phyloP scores from a whole-genome alignment of 2,797 vertebrate genomes.

The Lagorchestes hirsutus region DNA sequence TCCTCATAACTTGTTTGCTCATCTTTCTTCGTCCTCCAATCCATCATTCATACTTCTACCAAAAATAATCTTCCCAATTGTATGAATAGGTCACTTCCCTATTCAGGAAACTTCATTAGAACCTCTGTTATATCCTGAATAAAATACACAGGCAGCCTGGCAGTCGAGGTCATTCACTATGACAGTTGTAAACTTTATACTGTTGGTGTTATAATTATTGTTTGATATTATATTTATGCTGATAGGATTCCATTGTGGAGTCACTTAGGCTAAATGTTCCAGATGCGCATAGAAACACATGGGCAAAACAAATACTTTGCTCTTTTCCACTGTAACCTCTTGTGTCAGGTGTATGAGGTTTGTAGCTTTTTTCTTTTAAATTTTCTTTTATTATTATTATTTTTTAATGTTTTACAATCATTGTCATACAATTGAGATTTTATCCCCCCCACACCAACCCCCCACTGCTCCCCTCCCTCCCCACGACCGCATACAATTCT shows the following conservation, averaged over 20 bases:
- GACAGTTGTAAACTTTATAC: neutral
- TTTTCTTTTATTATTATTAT: too few species aligned
- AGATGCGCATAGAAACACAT: neutral
- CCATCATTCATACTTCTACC: neutral
- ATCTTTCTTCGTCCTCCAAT: neutral
- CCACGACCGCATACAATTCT: too few species aligned
- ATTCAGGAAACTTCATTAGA: neutral
- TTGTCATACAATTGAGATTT: too few species aligned
- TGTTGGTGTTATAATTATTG: neutral
- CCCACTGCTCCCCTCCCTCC: too few species aligned
- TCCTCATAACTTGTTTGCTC: neutral
- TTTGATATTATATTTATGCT: neutral
- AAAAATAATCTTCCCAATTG: neutral
- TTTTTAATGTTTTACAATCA: too few species aligned
- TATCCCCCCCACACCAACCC: too few species aligned
- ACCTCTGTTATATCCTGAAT: neutral
- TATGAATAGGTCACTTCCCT: neutral
- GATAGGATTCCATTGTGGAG: neutral
- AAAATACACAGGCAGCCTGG: neutral
- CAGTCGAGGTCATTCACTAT: neutral
- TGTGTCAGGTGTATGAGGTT: neutral
- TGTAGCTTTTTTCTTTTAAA: too few species aligned
- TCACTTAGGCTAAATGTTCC: neutral
- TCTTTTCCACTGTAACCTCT: neutral
- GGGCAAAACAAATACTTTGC: neutral